Evolutionary conservation across 2,113 vertebrate species (phyloP).

Genomic region (Microtus pennsylvanicus): DNA sequence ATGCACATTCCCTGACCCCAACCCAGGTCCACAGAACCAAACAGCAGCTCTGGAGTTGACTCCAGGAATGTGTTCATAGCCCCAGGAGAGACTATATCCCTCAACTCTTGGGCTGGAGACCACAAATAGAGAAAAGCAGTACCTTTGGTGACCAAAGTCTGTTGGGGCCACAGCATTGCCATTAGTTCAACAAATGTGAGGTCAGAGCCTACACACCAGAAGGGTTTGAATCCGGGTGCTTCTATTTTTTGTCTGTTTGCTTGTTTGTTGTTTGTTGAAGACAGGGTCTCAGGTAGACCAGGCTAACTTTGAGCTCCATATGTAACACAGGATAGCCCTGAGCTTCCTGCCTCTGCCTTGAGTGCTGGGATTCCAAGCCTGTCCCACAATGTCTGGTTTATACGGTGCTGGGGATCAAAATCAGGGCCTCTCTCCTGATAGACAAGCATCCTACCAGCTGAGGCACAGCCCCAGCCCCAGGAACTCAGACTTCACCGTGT

Average conservation of each 20-base stretch:
- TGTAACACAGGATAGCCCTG: background rate
- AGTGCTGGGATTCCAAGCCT: background rate
- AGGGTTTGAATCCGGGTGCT: background rate
- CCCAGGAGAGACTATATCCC: accelerated
- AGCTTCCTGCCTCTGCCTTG: background rate
- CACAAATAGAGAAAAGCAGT: background rate
- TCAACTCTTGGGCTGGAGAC: accelerated
- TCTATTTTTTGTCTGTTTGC: too few relatives aligned
- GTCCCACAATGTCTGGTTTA: background rate
- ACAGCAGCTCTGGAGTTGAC: accelerated
- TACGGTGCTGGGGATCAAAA: background rate
- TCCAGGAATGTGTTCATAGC: background rate
- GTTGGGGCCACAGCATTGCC: accelerated
- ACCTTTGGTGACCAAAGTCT: background rate
- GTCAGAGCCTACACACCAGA: accelerated
- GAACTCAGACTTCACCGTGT: background rate
- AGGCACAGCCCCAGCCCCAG: background rate
- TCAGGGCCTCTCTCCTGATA: background rate
- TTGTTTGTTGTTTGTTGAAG: background rate
- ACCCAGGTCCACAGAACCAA: background rate
- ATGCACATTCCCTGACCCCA: background rate
- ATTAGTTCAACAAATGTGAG: accelerated
- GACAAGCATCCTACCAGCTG: background rate
- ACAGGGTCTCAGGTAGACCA: background rate
- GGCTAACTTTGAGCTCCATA: background rate